These are phyloP conservation scores for Squalus acanthias DNA, from an alignment of 2,797 vertebrate species.

Conservation along the genomic window DNA sequence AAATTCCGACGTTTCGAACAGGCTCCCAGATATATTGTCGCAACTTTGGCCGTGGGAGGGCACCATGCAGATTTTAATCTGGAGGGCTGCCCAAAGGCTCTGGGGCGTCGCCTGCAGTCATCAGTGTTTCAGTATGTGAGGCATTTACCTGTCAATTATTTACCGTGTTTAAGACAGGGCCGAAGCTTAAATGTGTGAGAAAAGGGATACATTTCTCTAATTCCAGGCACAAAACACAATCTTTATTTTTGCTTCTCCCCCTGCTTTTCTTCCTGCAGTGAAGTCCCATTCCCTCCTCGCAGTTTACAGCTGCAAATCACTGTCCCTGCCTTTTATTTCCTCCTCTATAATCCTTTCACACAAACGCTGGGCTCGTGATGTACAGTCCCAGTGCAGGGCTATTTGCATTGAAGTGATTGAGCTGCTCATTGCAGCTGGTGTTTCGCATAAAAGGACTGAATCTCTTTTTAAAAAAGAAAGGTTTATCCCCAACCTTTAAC, in stretches of 20 bases:
- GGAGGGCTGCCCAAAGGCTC: not conserved
- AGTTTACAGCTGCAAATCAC: not conserved
- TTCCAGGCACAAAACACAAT: not conserved
- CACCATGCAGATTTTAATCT: not conserved
- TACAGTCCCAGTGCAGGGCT: not conserved
- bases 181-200: not conserved
- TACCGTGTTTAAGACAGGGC: not conserved
- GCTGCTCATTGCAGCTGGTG: not conserved
- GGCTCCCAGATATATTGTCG: not conserved
- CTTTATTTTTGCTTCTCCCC: not conserved
- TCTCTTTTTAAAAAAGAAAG: not conserved
- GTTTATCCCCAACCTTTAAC: not conserved
- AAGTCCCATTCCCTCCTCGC: not conserved
- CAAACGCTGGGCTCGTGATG: not conserved
- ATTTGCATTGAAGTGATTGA: constrained; percentile 16
- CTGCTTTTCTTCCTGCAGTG: not conserved
- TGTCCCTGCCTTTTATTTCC: not conserved
- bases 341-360: not conserved
- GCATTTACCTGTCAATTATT: not conserved
- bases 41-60: not conserved
- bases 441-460: not conserved
- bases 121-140: not conserved
- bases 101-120: not conserved
- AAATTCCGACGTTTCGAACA: no score
- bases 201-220: not conserved